A percentile compares a stretch with the other conserved stretches of the same genome.
These are phyloP conservation scores for Escarpia spicata DNA, from an alignment of 2,888 invertebrate species.

Conservation along the genomic window DNA sequence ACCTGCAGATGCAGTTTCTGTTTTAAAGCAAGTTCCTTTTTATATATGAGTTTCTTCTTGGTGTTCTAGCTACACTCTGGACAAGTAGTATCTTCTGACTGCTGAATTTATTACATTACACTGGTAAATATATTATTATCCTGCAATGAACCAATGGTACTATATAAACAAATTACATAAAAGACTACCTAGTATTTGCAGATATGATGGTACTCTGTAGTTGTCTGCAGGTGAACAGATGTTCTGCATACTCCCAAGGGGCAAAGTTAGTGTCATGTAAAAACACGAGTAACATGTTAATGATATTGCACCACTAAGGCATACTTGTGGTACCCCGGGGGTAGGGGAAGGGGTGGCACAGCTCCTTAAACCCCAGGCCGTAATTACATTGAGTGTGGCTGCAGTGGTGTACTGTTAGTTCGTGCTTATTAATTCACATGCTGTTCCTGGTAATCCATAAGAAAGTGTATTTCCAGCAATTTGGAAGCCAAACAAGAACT, in stretches of 20 bases:
- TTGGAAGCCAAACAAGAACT: background rate
- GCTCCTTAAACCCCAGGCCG: background rate
- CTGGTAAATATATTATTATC: too few relatives aligned
- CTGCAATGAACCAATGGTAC: too few relatives aligned
- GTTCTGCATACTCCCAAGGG: background rate
- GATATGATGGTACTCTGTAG: background rate
- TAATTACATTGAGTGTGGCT: background rate
- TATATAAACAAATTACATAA: too few relatives aligned
- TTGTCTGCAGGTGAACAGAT: background rate
- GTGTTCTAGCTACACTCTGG: too few relatives aligned
- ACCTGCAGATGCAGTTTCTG: too few relatives aligned
- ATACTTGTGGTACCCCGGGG: background rate
- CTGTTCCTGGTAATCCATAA: background rate
- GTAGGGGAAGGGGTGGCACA: background rate
- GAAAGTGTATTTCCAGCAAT: background rate
- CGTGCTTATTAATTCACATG: background rate
- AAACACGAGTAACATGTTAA: background rate
- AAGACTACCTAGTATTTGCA: background rate
- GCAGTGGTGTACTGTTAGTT: background rate
- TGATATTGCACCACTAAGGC: background rate
- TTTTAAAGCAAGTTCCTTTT: too few relatives aligned
- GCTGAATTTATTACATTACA: too few relatives aligned
- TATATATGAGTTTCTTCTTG: too few relatives aligned
- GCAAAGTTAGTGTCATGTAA: background rate
- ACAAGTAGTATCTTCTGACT: too few relatives aligned